Conservation (phyloP, 1,140 invertebrate genomes). For the Zophobas atratus region DNA sequence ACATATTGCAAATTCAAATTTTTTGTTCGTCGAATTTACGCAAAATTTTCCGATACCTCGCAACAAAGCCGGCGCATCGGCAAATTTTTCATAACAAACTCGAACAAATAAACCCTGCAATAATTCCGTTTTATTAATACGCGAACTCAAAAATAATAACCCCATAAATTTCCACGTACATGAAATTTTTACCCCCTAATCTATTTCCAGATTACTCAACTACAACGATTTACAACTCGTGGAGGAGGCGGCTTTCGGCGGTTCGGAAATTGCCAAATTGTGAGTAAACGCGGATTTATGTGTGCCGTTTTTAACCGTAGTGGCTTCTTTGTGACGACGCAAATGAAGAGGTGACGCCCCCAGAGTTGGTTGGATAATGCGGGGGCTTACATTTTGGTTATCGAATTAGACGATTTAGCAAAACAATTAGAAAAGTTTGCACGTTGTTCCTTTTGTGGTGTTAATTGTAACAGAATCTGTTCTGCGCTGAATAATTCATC, state of each 20-base stretch:
- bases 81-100: too few relatives aligned
- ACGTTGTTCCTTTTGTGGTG: conserved; percentile 6
- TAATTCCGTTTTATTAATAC: too few relatives aligned
- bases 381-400: background rate
- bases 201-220: conserved; percentile 71
- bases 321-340: too few relatives aligned
- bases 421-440: conserved; percentile 13
- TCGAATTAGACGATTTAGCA: background rate
- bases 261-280: conserved; percentile 77
- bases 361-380: background rate
- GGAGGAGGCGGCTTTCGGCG: conserved; percentile 76
- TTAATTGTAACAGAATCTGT: background rate
- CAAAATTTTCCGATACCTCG: too few relatives aligned
- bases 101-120: too few relatives aligned
- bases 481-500: background rate
- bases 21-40: too few relatives aligned
- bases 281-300: conserved; percentile 68
- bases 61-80: too few relatives aligned
- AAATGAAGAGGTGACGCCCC: too few relatives aligned
- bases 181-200: too few relatives aligned
- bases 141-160: too few relatives aligned
- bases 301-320: background rate
- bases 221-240: conserved; percentile 77
- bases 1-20: too few relatives aligned
- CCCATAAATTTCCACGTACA: too few relatives aligned